Conservation (phyloP, 2,113 vertebrate species). For the Puma concolor region DNA sequence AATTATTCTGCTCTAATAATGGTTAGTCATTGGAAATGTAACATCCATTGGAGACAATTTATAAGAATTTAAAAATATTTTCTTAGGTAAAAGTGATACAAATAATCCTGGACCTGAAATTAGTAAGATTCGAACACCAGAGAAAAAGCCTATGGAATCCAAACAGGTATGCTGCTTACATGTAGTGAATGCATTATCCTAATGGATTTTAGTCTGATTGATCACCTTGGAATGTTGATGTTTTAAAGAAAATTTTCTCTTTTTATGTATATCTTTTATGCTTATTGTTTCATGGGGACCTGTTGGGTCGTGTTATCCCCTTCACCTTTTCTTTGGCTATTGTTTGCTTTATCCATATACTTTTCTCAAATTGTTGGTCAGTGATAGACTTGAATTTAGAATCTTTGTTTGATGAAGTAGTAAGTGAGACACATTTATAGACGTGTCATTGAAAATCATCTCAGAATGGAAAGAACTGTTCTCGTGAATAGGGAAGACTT, state of each 20-base stretch:
- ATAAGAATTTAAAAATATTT: constrained; percentile 65
- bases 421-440: background rate
- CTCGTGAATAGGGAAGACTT: background rate
- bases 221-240: background rate
- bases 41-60: constrained; percentile 37
- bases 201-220: background rate
- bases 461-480: background rate
- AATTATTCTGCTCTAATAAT: constrained; percentile 42
- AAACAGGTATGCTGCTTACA: constrained; percentile 87
- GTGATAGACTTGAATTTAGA: background rate
- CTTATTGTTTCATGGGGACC: background rate
- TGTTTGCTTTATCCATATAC: background rate
- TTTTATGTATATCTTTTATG: background rate
- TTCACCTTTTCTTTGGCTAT: background rate
- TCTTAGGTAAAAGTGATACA: constrained; percentile 94
- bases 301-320: background rate
- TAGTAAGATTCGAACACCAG: constrained; percentile 94
- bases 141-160: constrained; percentile 92
- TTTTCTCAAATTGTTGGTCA: background rate
- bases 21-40: constrained; percentile 16
- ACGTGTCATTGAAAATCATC: background rate
- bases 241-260: background rate
- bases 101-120: constrained; percentile 91
- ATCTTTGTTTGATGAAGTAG: background rate
- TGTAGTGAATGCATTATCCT: background rate